Conservation (phyloP, 2,888 invertebrate genomes). For the Tenthredo mesomela region DNA sequence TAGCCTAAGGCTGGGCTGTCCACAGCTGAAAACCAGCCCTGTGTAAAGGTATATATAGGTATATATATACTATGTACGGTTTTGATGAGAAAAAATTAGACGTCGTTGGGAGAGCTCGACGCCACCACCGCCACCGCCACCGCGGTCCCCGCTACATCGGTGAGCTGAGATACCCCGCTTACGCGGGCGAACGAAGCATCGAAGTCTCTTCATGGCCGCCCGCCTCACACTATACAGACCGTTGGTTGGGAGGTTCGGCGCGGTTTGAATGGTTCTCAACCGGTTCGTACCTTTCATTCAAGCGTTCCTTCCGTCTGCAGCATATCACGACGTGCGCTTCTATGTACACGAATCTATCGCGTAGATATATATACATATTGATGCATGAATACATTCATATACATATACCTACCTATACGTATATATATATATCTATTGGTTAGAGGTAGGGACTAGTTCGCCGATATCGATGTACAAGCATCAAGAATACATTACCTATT, state of each 20-base stretch:
- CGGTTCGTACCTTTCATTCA: constrained; percentile 67
- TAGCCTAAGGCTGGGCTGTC: constrained; percentile 17
- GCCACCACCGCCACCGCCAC: constrained; percentile 12
- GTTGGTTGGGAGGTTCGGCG: constrained; percentile 36
- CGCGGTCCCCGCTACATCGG: background rate
- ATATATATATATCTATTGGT: background rate
- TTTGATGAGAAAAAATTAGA: constrained; percentile 42
- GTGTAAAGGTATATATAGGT: constrained; percentile 57
- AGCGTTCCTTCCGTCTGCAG: constrained; percentile 24
- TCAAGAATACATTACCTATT: background rate
- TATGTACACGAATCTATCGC: constrained; percentile 7
- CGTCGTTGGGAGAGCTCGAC: constrained; percentile 49
- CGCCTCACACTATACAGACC: constrained; percentile 32
- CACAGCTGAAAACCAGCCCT: constrained; percentile 53
- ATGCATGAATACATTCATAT: background rate
- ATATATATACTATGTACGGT: constrained; percentile 25
- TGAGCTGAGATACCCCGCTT: constrained; percentile 56
- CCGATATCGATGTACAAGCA: background rate
- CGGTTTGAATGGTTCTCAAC: constrained; percentile 67
- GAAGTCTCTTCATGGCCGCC: constrained; percentile 62
- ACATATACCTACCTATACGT: background rate
- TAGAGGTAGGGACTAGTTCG: background rate
- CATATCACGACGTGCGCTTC: background rate
- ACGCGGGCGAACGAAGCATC: constrained; percentile 62
- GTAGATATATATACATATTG: background rate